phyloP scores from a whole-genome alignment of 2,888 invertebrate species.

The Ditula angustiorana region DNA sequence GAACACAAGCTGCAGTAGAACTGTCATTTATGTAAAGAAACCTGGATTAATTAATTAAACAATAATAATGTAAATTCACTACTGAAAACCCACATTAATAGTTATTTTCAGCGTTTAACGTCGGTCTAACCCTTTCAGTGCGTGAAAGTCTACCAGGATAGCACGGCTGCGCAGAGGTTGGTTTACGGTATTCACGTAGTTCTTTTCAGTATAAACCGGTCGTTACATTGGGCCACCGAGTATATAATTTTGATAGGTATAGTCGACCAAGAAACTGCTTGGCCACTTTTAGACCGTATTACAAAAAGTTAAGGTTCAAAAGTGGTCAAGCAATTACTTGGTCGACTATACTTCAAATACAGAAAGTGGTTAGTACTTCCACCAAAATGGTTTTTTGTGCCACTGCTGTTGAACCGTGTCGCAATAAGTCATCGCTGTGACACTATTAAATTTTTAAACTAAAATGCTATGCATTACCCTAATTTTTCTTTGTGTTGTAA shows the following conservation, averaged over 20 bases:
- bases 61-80: neutral
- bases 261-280: neutral
- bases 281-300: no score
- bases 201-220: constrained; percentile 29
- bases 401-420: no score
- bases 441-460: no score
- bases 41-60: neutral
- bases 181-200: constrained; percentile 49
- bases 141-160: constrained; percentile 72
- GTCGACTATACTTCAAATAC: no score
- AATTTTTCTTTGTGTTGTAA: no score
- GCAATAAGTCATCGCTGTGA: no score
- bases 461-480: no score
- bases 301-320: no score
- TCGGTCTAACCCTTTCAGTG: constrained; percentile 77
- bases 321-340: no score
- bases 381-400: no score
- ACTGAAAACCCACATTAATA: constrained; percentile 3
- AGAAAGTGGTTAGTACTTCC: no score
- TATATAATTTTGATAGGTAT: neutral
- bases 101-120: constrained; percentile 60
- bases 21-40: neutral
- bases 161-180: constrained; percentile 59
- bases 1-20: neutral
- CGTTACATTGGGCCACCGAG: neutral